Evolutionary conservation across 2,888 invertebrate species (phyloP), one percentile per base, ranked within the genome.

Genomic region (Actias luna): DNA sequence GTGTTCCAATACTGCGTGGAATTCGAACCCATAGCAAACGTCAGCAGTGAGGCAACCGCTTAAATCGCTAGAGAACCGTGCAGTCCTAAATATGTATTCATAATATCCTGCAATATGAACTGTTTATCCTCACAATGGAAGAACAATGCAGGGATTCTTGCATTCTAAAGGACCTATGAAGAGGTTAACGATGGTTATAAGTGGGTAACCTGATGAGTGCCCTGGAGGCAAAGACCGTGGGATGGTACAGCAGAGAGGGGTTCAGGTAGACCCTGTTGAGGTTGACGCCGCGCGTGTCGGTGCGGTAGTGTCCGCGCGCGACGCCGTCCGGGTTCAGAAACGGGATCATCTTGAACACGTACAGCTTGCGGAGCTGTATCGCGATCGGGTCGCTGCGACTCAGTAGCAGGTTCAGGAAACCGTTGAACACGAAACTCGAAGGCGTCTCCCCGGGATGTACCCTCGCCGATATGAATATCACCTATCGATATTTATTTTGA

Each of bases 371-470:
- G 58, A 98, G 89, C 63, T 94, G 92, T 61, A 94, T 92, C 25
- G 97, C 97, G 63, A 96, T 93, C 0, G 95, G 94, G 83, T 98
- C 98, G 65, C 95, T 95, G 35, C 95, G 93, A 65, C 93, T 94
- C 22, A 98, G 84, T 52, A 98, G 89, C 57, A 97, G 94, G 79
- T 97, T 96, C 8, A 98, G 88, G 75, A 98, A 95, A 0, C 98
- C 98, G 83, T 98, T 97, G 84, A 98, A 95, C 16, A 98, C 98
- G 87, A 96, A 97, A 85, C 96, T 97, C 1, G 97, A 96, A 1
- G 98, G 98, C 0, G 98, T 98, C 88, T 98, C 98, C 1, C 98
- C 98, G 16, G 98, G 98, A 87, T 98, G 98, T 60, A 98, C 98
- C 65, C 98, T 93, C 5, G 98, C 97, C 65, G 97, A 97, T 75